Percentiles rank a stretch among this genome's conserved stretches.
Conservation (phyloP, 2,888 invertebrate species). For the Caenorhabditis doughertyi region DNA sequence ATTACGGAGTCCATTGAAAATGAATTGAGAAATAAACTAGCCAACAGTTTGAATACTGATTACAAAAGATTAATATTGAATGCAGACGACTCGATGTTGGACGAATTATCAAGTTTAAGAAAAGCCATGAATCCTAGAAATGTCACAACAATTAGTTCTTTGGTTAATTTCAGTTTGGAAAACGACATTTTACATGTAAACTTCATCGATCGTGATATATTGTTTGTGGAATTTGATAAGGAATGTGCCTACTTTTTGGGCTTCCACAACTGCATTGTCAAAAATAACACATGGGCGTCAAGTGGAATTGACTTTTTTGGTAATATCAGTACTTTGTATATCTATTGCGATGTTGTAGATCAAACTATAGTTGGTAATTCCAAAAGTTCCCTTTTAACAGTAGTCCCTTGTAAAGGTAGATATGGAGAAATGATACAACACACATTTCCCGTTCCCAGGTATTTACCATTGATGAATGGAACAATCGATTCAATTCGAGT, state of each 20-base stretch:
- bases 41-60: neutral
- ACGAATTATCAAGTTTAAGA: neutral
- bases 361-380: conserved; percentile 27
- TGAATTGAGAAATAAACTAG: neutral
- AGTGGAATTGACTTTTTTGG: conserved; percentile 26
- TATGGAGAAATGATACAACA: conserved; percentile 37
- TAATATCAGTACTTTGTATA: conserved; percentile 14
- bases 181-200: neutral
- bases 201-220: neutral
- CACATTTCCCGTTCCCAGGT: conserved; percentile 10
- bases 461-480: conserved; percentile 23
- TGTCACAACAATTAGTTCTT: neutral
- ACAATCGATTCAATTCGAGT: conserved; percentile 23
- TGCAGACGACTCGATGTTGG: neutral
- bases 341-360: conserved; percentile 36
- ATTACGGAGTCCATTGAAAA: neutral
- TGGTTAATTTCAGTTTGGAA: neutral
- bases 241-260: conserved; percentile 32
- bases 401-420: conserved; percentile 21
- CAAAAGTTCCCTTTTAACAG: conserved; percentile 10
- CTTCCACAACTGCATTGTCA: conserved; percentile 4
- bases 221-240: conserved; percentile 15
- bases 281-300: neutral
- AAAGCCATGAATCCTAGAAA: neutral
- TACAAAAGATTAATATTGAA: neutral